Conservation (phyloP, 2,797 vertebrate genomes). For the Avahi laniger region DNA sequence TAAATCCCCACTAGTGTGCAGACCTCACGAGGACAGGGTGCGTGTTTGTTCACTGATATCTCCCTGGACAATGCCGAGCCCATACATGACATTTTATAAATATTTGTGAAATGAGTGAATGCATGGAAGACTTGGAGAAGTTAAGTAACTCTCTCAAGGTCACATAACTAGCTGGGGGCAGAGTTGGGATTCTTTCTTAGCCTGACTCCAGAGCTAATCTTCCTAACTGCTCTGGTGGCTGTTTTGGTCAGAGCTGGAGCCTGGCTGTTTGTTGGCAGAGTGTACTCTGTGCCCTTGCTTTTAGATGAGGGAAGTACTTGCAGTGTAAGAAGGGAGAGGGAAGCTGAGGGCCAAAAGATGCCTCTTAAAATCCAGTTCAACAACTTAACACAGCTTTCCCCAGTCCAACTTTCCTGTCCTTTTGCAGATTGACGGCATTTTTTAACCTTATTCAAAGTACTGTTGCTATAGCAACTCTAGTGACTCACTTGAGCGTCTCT, state of each 20-base stretch:
- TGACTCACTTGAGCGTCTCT: neutral
- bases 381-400: neutral
- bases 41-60: neutral
- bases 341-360: neutral
- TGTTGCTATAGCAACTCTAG: conserved; percentile 31
- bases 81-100: neutral
- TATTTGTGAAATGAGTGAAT: neutral
- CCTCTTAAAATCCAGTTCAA: neutral
- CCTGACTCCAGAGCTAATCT: neutral
- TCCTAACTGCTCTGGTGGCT: neutral
- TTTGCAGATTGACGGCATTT: conserved; percentile 12
- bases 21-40: neutral
- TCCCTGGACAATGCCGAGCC: neutral
- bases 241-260: neutral
- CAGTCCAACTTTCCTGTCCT: neutral
- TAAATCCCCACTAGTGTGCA: neutral
- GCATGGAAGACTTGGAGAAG: neutral
- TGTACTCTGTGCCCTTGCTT: neutral
- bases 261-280: neutral
- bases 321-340: neutral
- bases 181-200: neutral
- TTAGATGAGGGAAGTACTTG: neutral
- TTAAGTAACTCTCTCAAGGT: neutral
- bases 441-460: conserved; percentile 22
- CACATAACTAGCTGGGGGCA: neutral